Conservation (phyloP, 2,113 vertebrate species). For the Promerops cafer region DNA sequence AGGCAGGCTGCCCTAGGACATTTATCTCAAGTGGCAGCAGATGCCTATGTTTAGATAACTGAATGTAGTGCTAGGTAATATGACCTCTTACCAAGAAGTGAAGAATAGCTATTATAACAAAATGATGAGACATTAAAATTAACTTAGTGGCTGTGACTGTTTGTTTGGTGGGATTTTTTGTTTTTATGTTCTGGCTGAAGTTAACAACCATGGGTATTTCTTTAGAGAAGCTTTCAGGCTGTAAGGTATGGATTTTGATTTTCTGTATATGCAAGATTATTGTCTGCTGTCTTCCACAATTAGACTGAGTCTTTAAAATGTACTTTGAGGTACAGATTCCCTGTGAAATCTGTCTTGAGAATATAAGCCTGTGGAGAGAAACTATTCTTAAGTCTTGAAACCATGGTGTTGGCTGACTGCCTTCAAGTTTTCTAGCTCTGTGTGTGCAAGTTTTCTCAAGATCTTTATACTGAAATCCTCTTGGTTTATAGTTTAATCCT, state of each 20-base stretch:
- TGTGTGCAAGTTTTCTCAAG: neutral
- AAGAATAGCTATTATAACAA: slow-evolving; percentile 16
- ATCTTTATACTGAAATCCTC: neutral
- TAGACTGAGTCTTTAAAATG: neutral
- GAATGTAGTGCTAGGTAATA: neutral
- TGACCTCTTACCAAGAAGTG: neutral
- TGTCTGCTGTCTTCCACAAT: neutral
- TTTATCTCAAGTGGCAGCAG: neutral
- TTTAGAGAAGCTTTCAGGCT: neutral
- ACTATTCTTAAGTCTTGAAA: neutral
- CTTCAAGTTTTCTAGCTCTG: neutral
- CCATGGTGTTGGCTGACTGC: neutral
- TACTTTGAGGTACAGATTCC: neutral
- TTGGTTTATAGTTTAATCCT: neutral
- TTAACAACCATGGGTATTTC: neutral
- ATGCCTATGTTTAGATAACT: slow-evolving; percentile 40
- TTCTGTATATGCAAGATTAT: neutral
- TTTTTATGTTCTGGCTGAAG: neutral
- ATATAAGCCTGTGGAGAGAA: neutral
- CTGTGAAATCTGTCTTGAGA: neutral
- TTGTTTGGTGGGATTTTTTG: neutral
- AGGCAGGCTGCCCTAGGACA: neutral
- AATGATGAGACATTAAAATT: neutral
- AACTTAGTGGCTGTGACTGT: neutral
- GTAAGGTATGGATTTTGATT: neutral